These are phyloP conservation scores for Dromococcyx pavoninus DNA, from an alignment of 2,797 vertebrate genomes.

Conservation along the genomic window DNA sequence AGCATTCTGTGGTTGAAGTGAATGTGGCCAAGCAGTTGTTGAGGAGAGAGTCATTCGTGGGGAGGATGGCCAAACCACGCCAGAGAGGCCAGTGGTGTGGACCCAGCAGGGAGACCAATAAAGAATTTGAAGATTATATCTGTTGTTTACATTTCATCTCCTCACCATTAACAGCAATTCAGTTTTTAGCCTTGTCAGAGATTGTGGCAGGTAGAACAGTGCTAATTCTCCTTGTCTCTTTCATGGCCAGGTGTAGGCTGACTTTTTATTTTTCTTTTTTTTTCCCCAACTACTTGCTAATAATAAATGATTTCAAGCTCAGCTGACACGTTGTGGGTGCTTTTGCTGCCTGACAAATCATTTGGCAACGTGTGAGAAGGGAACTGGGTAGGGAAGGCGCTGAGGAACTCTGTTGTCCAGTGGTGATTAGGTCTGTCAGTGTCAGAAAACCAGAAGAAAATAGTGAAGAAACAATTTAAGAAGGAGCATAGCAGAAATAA, in stretches of 20 bases:
- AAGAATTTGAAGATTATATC: not conserved
- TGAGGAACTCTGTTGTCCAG: not conserved
- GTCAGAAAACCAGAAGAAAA: not conserved
- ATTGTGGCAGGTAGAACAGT: not conserved
- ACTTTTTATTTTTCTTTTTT: too few relatives aligned
- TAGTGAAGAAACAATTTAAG: not conserved
- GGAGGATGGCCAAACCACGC: not conserved
- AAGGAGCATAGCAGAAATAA: not conserved
- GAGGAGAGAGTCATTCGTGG: not conserved
- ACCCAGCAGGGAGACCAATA: not conserved
- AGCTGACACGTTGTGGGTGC: not conserved
- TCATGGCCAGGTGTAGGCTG: not conserved
- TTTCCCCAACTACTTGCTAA: not conserved
- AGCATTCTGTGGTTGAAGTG: not conserved
- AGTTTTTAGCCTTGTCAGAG: not conserved
- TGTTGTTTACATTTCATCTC: not conserved
- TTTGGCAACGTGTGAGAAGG: not conserved
- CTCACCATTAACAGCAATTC: not conserved
- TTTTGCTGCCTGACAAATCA: not conserved
- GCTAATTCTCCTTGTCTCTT: not conserved
- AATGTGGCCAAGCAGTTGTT: rapidly evolving
- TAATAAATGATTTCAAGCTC: not conserved
- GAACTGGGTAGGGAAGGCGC: not conserved
- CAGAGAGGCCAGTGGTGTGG: not conserved
- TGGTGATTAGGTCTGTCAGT: not conserved